Evolutionary conservation across 2,888 invertebrate genomes (phyloP).

Genomic region (Aradus depressus): DNA sequence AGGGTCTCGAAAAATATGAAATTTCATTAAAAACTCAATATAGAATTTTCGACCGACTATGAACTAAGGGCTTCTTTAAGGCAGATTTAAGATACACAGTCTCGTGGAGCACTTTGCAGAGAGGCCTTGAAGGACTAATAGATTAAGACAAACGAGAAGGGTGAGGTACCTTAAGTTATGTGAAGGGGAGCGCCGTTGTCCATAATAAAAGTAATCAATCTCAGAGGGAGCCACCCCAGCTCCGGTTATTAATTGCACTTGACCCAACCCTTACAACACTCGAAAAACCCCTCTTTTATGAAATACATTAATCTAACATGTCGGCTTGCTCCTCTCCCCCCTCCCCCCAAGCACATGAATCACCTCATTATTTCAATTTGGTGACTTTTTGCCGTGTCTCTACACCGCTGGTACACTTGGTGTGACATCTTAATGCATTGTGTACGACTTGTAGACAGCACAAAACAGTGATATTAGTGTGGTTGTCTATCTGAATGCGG

Average conservation of each 20-base stretch:
- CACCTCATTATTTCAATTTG: conserved; percentile 4
- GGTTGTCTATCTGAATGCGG: too few relatives aligned
- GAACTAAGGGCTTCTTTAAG: too few relatives aligned
- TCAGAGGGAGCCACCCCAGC: background rate
- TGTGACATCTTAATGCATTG: too few relatives aligned
- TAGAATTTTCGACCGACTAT: too few relatives aligned
- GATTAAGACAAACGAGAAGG: conserved; percentile 12
- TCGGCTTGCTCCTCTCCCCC: background rate
- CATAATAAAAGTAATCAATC: conserved; percentile 24
- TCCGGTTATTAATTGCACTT: conserved; percentile 19
- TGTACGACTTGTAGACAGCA: too few relatives aligned
- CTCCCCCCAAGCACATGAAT: conserved; percentile 2
- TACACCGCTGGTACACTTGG: too few relatives aligned
- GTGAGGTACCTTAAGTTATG: conserved; percentile 17
- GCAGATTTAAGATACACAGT: too few relatives aligned
- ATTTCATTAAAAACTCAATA: too few relatives aligned
- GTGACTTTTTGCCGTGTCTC: background rate
- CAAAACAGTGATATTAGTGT: too few relatives aligned
- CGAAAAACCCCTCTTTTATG: conserved; percentile 20
- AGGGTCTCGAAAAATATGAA: too few relatives aligned
- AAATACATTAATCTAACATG: conserved; percentile 21
- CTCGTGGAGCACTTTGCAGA: too few relatives aligned
- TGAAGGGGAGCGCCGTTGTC: background rate
- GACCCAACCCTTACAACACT: conserved; percentile 9
- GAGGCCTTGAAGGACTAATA: too few relatives aligned